Conservation (phyloP, 2,888 invertebrate genomes). For the Lysandra coridon region DNA sequence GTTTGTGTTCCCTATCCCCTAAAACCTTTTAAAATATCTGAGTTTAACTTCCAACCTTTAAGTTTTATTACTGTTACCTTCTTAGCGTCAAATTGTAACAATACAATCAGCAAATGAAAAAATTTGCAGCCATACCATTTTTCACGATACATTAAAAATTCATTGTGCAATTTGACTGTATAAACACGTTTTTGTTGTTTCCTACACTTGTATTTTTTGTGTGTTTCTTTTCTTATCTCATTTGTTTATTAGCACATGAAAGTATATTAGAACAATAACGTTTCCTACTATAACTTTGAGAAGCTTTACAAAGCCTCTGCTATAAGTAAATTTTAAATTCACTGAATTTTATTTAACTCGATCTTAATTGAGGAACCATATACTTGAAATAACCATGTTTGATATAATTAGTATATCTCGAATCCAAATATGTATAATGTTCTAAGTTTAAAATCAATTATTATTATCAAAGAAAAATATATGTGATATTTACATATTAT, state of each 20-base stretch:
- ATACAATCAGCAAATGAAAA: conserved; percentile 41
- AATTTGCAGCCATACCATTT: conserved; percentile 16
- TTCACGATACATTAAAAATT: conserved; percentile 42
- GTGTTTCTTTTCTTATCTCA: conserved; percentile 50
- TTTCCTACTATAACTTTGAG: conserved; percentile 20
- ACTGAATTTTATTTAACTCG: conserved; percentile 50
- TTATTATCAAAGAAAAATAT: not conserved
- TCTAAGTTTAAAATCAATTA: not conserved
- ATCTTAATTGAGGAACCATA: conserved; percentile 75
- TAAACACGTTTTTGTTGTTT: conserved; percentile 54
- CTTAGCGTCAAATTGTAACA: conserved; percentile 45
- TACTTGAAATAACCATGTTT: conserved; percentile 37
- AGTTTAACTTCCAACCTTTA: conserved; percentile 47
- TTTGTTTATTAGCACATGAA: conserved; percentile 80
- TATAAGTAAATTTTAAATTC: conserved; percentile 40
- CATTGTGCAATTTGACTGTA: conserved; percentile 61
- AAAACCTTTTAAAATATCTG: conserved; percentile 49
- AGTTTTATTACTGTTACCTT: conserved; percentile 24
- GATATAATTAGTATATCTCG: conserved; percentile 42
- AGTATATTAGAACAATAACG: conserved; percentile 51
- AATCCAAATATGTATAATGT: conserved; percentile 40
- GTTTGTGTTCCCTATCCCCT: conserved; percentile 75
- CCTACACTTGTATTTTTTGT: conserved; percentile 50
- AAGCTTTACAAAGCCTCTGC: conserved; percentile 67
- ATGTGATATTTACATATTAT: not conserved